Conservation (phyloP, 2,113 vertebrate genomes). For the Caloenas nicobarica region DNA sequence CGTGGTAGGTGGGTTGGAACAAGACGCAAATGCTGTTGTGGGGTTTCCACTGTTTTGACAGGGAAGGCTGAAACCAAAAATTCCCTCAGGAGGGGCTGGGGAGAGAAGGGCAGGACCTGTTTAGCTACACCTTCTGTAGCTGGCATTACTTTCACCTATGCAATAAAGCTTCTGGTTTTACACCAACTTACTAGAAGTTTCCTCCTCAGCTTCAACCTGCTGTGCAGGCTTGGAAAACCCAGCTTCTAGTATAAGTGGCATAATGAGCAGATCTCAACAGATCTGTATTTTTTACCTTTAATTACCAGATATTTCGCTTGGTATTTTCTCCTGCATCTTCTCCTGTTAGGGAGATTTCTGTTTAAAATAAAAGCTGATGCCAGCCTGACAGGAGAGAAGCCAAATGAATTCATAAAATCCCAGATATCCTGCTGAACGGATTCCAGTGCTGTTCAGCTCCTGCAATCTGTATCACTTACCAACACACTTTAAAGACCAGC, state of each 20-base stretch:
- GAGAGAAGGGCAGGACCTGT: neutral
- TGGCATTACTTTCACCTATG: neutral
- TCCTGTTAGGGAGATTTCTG: neutral
- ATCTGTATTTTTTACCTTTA: neutral
- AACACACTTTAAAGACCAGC: neutral
- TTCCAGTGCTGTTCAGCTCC: neutral
- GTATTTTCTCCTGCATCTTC: neutral
- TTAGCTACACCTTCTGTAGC: neutral
- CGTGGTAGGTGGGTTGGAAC: fast-evolving
- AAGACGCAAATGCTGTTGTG: neutral
- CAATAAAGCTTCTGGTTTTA: neutral
- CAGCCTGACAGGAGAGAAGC: neutral
- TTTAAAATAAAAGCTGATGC: slow-evolving; percentile 22
- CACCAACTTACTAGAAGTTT: neutral
- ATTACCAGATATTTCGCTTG: neutral
- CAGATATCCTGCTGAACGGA: neutral
- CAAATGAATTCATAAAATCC: neutral
- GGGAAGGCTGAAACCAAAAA: neutral
- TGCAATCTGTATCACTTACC: neutral
- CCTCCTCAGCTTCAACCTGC: neutral
- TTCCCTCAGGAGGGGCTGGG: neutral
- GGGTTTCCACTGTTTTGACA: neutral
- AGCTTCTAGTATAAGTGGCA: neutral
- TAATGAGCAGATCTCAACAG: neutral
- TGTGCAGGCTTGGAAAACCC: neutral